Evolutionary conservation across 1,140 invertebrate species (phyloP).

Genomic region (Drosophila suzukii): DNA sequence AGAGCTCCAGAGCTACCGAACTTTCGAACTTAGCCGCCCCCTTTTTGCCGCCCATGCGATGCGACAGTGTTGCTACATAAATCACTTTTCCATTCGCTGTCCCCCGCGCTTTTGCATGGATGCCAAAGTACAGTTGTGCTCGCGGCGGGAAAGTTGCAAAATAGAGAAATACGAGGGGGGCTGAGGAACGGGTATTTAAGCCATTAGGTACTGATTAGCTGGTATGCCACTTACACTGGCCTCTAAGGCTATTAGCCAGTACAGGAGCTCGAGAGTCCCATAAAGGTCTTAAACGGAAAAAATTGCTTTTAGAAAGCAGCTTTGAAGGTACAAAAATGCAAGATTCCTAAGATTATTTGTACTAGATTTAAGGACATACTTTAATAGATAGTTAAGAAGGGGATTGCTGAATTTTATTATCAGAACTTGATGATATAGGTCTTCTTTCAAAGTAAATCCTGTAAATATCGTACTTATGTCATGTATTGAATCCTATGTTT

Average conservation of each 20-base stretch:
- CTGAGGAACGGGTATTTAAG: not conserved
- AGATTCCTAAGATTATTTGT: no score
- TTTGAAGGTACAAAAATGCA: no score
- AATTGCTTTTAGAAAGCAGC: no score
- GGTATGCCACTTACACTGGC: not conserved
- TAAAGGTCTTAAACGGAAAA: not conserved
- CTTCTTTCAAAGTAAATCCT: no score
- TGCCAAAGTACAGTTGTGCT: slow-evolving; percentile 35
- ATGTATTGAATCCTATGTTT: no score
- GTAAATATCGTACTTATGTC: no score
- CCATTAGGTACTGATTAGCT: not conserved
- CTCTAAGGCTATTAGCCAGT: no score
- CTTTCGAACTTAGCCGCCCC: not conserved
- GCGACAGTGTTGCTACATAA: slow-evolving; percentile 43
- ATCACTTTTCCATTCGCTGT: slow-evolving; percentile 34
- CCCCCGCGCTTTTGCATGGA: slow-evolving; percentile 13
- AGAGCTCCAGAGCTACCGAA: not conserved
- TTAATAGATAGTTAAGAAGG: no score
- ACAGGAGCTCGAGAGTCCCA: not conserved
- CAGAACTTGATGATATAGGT: no score
- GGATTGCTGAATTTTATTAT: no score
- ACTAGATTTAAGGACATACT: no score
- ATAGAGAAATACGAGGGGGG: not conserved
- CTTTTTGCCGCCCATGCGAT: not conserved
- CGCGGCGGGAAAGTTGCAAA: not conserved